These are phyloP conservation scores for Acomys russatus DNA, from an alignment of 2,797 vertebrate species.

Conservation along the genomic window DNA sequence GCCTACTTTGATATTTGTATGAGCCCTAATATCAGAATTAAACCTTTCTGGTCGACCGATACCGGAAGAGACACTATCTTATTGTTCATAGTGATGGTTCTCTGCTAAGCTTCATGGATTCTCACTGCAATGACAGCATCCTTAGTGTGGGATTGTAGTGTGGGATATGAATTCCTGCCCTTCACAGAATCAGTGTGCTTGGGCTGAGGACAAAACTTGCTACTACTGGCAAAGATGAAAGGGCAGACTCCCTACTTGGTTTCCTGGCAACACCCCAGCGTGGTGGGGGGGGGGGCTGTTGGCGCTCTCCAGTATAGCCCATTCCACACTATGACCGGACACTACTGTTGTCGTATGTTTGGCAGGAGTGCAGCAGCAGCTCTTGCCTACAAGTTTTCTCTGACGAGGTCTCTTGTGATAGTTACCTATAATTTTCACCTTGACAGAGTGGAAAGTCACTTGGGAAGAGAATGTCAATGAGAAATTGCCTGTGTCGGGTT, in stretches of 20 bases:
- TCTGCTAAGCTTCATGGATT: neutral
- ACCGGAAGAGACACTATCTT: neutral
- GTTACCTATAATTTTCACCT: neutral
- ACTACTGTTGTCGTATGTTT: neutral
- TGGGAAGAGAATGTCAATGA: neutral
- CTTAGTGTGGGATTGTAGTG: neutral
- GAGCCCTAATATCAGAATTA: neutral
- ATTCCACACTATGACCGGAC: too few relatives aligned
- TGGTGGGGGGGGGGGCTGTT: too few relatives aligned
- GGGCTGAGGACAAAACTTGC: neutral
- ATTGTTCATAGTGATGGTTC: neutral
- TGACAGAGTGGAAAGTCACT: neutral
- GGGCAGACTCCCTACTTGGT: neutral
- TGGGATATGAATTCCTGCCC: neutral
- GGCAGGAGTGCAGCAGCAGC: neutral
- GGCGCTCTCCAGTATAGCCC: neutral
- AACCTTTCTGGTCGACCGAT: neutral
- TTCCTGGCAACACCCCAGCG: neutral
- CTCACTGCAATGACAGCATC: neutral
- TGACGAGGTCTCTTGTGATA: neutral
- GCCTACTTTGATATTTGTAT: neutral
- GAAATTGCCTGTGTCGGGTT: neutral
- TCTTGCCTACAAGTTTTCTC: neutral
- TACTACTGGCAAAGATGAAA: neutral
- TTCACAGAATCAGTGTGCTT: neutral